Base-by-base conservation (phyloP, 2,113 vertebrate species). In the Cochlearius cochlearius region DNA sequence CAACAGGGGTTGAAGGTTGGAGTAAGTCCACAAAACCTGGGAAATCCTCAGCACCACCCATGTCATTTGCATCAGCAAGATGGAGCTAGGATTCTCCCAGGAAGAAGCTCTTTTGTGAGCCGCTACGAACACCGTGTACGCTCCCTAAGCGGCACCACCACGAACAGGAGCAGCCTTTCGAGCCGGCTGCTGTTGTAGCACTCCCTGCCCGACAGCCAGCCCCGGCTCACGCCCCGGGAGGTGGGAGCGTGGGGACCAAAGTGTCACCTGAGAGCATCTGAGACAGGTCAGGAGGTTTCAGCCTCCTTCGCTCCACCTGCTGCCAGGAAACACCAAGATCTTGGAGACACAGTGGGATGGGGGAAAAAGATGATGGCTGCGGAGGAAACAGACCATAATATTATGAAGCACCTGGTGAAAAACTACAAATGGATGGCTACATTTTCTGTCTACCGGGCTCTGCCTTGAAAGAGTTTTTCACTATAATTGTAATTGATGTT, bases 401-500 rank as follows among this genome's bases (percentile, higher is more conserved):
- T 91, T 92, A 63, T 16, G 62, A 79, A 88, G 90, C 67, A 75
- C 71, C 86, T 59, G 76, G 43, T 90, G 81, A 88, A 89, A 94
- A 90, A 50, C 80, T 91, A 18, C 74, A 74, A 80, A 74, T 30
- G 77, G 71, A 93, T 18, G 52, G 83, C 43, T 78, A 45, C 63
- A 38, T 86, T 85, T 87, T 90, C 93, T 78, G 59, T 85, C 86
- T 64, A 30, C 56, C 32, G 16, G 4, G 71, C 90, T 92, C 83
- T 90, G 89, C 92, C 95, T 94, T 79, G 89, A 52, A 95, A 94
- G 92, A 94, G 94, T 75, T 92, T 86, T 83, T 77, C 78, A 11
- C 86, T 68, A 1, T 96, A 94, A 97, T 94, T 95, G 95, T 86
- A 97, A 96, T 86, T 83, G 92, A 97, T 95, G 95, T 76, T 97